A percentile compares a stretch with the other conserved stretches of the same genome.
Conservation (phyloP, 2,888 invertebrate genomes). For the Nomada flava region DNA sequence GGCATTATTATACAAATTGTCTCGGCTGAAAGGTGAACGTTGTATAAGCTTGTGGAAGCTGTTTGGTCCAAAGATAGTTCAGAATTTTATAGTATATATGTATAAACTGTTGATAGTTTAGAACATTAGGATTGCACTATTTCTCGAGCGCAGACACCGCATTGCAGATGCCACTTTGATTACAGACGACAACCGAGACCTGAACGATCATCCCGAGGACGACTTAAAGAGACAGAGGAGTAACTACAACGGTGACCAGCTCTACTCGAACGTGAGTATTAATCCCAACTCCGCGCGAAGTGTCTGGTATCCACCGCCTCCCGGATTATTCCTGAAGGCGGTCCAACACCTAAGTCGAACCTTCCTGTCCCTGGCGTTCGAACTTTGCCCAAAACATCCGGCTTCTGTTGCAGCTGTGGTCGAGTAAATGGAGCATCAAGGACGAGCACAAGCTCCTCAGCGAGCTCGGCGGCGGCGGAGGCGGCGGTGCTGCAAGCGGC, state of each 20-base stretch:
- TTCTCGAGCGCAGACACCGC: neutral
- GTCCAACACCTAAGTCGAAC: slow-evolving; percentile 54
- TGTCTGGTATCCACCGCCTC: neutral
- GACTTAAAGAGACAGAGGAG: slow-evolving; percentile 94
- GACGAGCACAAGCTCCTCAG: slow-evolving; percentile 95
- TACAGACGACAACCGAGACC: slow-evolving; percentile 94
- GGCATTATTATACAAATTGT: slow-evolving; percentile 2
- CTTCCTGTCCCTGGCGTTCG: slow-evolving; percentile 43
- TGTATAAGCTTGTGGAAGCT: too few species aligned
- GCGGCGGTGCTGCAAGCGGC: slow-evolving; percentile 80
- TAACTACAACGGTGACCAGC: slow-evolving; percentile 95
- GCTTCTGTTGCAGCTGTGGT: slow-evolving; percentile 88
- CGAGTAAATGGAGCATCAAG: slow-evolving; percentile 95
- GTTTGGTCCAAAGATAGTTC: too few species aligned
- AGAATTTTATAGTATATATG: too few species aligned
- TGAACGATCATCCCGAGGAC: slow-evolving; percentile 94
- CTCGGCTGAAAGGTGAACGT: too few species aligned
- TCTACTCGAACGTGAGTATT: slow-evolving; percentile 93
- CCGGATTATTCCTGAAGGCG: neutral
- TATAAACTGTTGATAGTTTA: too few species aligned
- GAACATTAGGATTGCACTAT: too few species aligned
- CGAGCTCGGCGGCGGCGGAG: slow-evolving; percentile 87
- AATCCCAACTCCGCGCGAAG: neutral
- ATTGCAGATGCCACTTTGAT: slow-evolving; percentile 42
- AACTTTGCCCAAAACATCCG: slow-evolving; percentile 66